Evolutionary conservation across 2,113 vertebrate species (phyloP).

Genomic region (Hyperopisus bebe): DNA sequence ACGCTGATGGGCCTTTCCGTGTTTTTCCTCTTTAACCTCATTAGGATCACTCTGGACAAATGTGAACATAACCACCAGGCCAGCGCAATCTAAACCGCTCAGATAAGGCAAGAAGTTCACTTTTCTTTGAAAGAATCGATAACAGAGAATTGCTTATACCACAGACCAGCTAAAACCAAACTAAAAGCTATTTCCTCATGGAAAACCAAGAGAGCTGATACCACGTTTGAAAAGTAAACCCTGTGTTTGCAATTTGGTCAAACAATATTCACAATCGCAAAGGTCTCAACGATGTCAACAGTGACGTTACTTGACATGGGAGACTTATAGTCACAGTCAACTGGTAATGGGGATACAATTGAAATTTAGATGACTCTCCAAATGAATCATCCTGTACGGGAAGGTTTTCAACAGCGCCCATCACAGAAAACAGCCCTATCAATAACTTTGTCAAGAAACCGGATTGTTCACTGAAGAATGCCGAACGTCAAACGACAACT

Average conservation of each 20-base stretch:
- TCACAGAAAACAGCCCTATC: background rate
- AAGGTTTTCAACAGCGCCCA: background rate
- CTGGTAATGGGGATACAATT: background rate
- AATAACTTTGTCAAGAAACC: background rate
- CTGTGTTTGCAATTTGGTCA: background rate
- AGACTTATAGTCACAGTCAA: background rate
- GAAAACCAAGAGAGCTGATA: background rate
- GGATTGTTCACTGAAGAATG: background rate
- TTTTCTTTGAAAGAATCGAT: background rate
- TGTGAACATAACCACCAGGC: background rate
- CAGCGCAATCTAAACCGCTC: background rate
- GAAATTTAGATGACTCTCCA: background rate
- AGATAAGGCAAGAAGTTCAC: background rate
- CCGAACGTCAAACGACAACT: background rate
- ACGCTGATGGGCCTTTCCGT: background rate
- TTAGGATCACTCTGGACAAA: background rate
- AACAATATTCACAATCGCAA: background rate
- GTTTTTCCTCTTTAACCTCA: background rate
- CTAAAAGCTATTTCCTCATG: background rate
- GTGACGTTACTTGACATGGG: background rate
- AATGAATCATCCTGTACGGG: background rate
- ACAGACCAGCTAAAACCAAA: background rate
- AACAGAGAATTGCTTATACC: background rate
- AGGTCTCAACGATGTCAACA: background rate
- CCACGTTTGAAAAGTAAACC: background rate